Evolutionary conservation across 1,140 invertebrate genomes (phyloP).

Genomic region (Anadara kagoshimensis): DNA sequence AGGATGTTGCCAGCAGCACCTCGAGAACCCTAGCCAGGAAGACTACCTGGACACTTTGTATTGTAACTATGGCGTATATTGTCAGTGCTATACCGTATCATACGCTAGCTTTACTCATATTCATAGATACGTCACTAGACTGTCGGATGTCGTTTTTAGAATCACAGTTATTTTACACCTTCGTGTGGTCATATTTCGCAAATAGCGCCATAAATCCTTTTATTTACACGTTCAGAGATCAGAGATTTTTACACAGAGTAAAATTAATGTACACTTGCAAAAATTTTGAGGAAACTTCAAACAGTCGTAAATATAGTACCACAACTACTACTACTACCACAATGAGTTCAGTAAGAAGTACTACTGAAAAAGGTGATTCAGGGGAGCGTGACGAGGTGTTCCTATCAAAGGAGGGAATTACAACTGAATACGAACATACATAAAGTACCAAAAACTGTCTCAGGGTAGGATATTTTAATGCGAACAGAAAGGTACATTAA

Average conservation of each 20-base stretch:
- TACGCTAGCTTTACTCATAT: slow-evolving; percentile 31
- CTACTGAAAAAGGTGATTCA: too few species aligned
- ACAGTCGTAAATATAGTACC: too few species aligned
- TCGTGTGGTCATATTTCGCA: slow-evolving; percentile 58
- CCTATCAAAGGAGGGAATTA: too few species aligned
- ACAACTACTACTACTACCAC: too few species aligned
- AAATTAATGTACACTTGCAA: not conserved
- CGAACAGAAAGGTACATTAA: too few species aligned
- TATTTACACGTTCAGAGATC: slow-evolving; percentile 60
- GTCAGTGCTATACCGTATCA: slow-evolving; percentile 41
- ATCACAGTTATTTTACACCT: slow-evolving; percentile 57
- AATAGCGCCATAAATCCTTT: slow-evolving; percentile 62
- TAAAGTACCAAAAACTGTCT: too few species aligned
- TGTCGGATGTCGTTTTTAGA: slow-evolving; percentile 30
- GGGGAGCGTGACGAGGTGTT: too few species aligned
- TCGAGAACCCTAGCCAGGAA: slow-evolving; percentile 21
- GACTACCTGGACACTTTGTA: slow-evolving; percentile 45
- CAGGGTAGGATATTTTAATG: too few species aligned
- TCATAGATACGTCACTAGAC: slow-evolving; percentile 41
- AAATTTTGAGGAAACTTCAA: too few species aligned
- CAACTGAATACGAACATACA: too few species aligned
- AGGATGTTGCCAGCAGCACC: not conserved
- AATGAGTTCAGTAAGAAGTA: too few species aligned
- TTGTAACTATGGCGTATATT: slow-evolving; percentile 44
- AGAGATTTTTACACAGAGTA: slow-evolving; percentile 23